A percentile compares a stretch with the other conserved stretches of the same genome.
Evolutionary conservation across 2,888 invertebrate species (phyloP).

Genomic region (Ametastegia equiseti): DNA sequence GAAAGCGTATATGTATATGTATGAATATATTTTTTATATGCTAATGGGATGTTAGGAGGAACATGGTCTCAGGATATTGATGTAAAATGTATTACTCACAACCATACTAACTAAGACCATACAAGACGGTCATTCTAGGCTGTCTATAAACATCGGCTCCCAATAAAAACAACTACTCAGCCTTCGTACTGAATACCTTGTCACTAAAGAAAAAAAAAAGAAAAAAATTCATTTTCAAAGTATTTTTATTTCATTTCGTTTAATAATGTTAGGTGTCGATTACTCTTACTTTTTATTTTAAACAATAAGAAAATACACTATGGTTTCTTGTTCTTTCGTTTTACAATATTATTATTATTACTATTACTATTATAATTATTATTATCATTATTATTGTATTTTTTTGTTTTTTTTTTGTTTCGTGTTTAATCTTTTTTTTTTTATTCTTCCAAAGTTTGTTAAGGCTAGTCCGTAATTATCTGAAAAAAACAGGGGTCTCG

Average conservation of each 20-base stretch:
- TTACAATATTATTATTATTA: slow-evolving; percentile 13
- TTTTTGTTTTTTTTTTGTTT: slow-evolving; percentile 39
- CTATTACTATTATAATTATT: not conserved
- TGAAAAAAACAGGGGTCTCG: slow-evolving; percentile 44
- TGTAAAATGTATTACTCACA: slow-evolving; percentile 66
- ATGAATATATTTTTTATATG: slow-evolving; percentile 75
- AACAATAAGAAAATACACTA: slow-evolving; percentile 16
- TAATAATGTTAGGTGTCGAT: slow-evolving; percentile 18
- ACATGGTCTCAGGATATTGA: slow-evolving; percentile 60
- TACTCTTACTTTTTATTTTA: slow-evolving; percentile 29
- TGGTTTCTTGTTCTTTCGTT: slow-evolving; percentile 17
- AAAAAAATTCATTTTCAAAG: slow-evolving; percentile 31
- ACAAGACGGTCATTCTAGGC: slow-evolving; percentile 54
- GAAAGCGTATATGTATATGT: slow-evolving; percentile 63
- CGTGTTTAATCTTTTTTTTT: slow-evolving; percentile 51
- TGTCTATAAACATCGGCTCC: slow-evolving; percentile 63
- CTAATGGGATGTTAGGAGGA: slow-evolving; percentile 66
- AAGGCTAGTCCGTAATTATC: slow-evolving; percentile 68
- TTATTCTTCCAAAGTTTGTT: slow-evolving; percentile 69
- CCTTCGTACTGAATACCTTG: slow-evolving; percentile 58
- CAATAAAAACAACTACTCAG: slow-evolving; percentile 58
- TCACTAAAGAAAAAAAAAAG: slow-evolving; percentile 48
- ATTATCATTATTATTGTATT: slow-evolving; percentile 9
- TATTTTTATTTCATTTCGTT: slow-evolving; percentile 35
- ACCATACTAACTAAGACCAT: slow-evolving; percentile 53